Evolutionary conservation across 2,797 vertebrate species (phyloP).

Genomic region (Clangula hyemalis): DNA sequence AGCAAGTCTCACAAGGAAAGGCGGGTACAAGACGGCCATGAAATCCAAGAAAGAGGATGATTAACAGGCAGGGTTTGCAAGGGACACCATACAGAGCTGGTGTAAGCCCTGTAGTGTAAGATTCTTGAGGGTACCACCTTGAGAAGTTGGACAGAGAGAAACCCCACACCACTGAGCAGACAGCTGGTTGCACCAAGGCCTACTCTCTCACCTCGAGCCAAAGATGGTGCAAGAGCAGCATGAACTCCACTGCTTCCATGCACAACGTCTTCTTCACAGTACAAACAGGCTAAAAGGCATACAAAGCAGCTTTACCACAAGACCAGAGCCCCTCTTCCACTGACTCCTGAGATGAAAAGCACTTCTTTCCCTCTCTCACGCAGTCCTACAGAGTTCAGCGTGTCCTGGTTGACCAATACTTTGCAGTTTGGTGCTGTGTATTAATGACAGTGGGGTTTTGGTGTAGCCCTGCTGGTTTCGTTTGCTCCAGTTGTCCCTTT

Average conservation of each 20-base stretch:
- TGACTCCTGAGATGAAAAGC: neutral
- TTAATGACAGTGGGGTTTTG: neutral
- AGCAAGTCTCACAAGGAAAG: neutral
- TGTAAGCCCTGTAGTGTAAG: neutral
- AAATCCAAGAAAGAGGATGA: neutral
- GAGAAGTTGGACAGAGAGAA: neutral
- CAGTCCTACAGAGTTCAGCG: neutral
- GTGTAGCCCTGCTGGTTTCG: neutral
- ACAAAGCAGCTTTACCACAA: neutral
- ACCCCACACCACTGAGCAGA: neutral
- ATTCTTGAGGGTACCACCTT: neutral
- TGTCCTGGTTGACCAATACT: neutral
- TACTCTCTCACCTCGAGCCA: neutral
- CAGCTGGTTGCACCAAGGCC: accelerated
- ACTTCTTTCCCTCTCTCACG: neutral
- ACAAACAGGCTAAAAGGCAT: neutral
- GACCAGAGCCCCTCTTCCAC: neutral
- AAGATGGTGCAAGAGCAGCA: neutral
- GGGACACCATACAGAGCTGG: neutral
- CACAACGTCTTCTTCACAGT: neutral
- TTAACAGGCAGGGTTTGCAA: neutral
- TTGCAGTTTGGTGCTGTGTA: neutral
- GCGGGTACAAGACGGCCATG: neutral
- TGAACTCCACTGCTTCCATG: neutral
- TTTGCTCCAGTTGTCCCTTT: neutral